Base-by-base conservation (phyloP, 1,140 invertebrate genomes). In the Trichonephila inaurata region DNA sequence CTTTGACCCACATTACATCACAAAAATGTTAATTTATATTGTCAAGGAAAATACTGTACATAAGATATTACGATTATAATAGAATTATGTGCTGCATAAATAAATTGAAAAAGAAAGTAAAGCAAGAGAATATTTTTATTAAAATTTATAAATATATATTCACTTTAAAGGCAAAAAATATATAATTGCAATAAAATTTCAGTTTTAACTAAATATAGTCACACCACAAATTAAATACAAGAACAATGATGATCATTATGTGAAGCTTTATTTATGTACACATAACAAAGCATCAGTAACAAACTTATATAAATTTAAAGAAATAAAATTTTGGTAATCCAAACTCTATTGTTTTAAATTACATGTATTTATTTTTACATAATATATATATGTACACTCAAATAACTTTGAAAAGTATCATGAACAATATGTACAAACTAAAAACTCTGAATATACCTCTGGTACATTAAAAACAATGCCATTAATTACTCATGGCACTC, bases 381-480 rank as follows among this genome's bases (percentile, higher is more conserved):
- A 60, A 60, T 83, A 90, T 90, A 40, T 81, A 90, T 51, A 90
- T 89, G 7, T 90, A 81, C 51, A 60, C 0, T 72, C n/a, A 60
- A 90, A 81, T 81, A 81, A 81, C 58, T 81, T 21, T 90, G 89
- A 90, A 90, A 77, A 90, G 58, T 90, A 69, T 89, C 24, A 89
- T 33, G 64, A 89, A 69, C 40, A 81, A 18, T 90, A 90, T 90
- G 60, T 90, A 90, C 89, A 90, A 90, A 90, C 89, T 90, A 21
- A 90, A 81, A 69, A 64, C n/a, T 19, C 28, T 28, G 60, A 72
- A 90, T 90, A 90, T 90, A 90, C 58, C 72, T 90, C 66, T 90
- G 66, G 89, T 90, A 90, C 64, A 72, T 90, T 81, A 90, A 90
- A 90, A 90, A 90, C 89, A 90, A 90, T 90, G 89, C 89, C 89